Conservation (phyloP, 2,113 vertebrate genomes). For the Crocuta crocuta region DNA sequence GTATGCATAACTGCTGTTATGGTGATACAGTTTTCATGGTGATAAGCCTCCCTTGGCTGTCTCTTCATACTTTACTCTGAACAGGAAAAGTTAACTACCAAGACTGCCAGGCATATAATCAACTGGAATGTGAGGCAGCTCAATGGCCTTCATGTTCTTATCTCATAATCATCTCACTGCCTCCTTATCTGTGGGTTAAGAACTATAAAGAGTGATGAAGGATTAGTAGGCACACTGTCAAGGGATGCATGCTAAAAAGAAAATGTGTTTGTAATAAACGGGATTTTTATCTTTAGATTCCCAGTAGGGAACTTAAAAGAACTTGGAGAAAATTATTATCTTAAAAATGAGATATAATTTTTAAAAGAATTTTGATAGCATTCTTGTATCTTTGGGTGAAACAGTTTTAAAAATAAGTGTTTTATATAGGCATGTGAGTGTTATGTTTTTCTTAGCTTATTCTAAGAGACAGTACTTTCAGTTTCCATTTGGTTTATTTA, state of each 20-base stretch:
- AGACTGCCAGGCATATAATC: background rate
- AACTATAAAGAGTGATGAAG: background rate
- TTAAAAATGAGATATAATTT: conserved; percentile 57
- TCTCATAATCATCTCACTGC: background rate
- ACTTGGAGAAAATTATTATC: conserved; percentile 26
- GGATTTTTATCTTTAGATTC: conserved; percentile 46
- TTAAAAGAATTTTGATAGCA: background rate
- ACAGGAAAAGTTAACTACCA: background rate
- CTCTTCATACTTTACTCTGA: background rate
- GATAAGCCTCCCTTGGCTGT: background rate
- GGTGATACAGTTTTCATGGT: background rate
- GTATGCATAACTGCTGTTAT: conserved; percentile 35
- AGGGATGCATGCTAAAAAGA: background rate
- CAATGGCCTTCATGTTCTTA: background rate
- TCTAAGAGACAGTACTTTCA: background rate
- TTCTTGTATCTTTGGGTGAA: background rate
- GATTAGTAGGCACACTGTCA: background rate
- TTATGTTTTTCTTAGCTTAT: background rate
- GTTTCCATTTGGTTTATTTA: conserved; percentile 53
- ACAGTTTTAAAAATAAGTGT: background rate
- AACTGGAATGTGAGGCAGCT: background rate
- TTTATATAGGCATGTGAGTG: background rate
- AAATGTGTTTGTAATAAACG: conserved; percentile 50
- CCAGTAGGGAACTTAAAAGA: background rate
- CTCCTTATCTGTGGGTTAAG: background rate